Percentiles rank a stretch among this genome's conserved stretches.
Conservation (phyloP, 2,113 vertebrate species). For the Sinocyclocheilus rhinocerous region DNA sequence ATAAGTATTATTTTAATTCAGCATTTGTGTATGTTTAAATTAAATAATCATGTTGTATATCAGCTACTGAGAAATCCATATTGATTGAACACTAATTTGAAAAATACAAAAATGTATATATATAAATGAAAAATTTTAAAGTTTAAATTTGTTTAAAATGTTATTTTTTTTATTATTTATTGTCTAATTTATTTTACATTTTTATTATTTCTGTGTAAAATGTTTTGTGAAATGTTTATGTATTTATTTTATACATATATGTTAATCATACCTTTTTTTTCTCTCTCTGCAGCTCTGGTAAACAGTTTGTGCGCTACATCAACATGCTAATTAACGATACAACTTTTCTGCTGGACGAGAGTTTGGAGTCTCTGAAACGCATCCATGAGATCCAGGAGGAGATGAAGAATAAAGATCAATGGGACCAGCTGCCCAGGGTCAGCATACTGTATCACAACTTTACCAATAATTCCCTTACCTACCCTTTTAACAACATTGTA, state of each 20-base stretch:
- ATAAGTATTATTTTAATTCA: too few relatives aligned
- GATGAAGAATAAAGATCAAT: slow-evolving; percentile 98
- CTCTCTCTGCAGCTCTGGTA: slow-evolving; percentile 84
- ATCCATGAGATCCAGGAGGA: slow-evolving; percentile 98
- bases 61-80: too few relatives aligned
- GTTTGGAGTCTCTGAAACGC: slow-evolving; percentile 96
- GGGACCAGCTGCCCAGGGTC: slow-evolving; percentile 95
- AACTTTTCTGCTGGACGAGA: slow-evolving; percentile 96
- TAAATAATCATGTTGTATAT: too few relatives aligned
- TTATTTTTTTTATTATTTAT: too few relatives aligned
- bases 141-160: too few relatives aligned
- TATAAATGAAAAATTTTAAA: too few relatives aligned
- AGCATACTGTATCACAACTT: slow-evolving; percentile 57
- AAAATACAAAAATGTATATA: neutral
- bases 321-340: slow-evolving; percentile 99
- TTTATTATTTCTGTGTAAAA: neutral
- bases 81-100: neutral
- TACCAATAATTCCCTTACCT: neutral
- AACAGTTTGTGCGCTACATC: slow-evolving; percentile 99
- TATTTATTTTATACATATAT: neutral
- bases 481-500: neutral
- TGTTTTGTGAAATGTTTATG: neutral
- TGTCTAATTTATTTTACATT: neutral
- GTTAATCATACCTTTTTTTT: slow-evolving; percentile 1
- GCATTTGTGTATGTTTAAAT: too few relatives aligned